A percentile compares a stretch with the other conserved stretches of the same genome.
Evolutionary conservation across 2,113 vertebrate species (phyloP).

Genomic region (Chionodraco myersi): DNA sequence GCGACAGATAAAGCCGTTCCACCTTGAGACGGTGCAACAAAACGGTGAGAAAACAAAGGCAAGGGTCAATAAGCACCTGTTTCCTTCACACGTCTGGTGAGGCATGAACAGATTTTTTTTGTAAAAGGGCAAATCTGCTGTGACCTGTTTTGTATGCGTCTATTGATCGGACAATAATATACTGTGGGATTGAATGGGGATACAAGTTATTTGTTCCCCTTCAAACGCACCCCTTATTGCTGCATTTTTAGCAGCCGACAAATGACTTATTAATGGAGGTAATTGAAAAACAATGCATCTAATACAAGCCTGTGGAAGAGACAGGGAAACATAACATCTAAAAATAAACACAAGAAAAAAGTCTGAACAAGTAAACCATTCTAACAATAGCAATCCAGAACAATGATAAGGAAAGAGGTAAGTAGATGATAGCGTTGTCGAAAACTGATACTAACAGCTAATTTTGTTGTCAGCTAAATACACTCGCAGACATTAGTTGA

Average conservation of each 20-base stretch:
- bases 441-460: slow-evolving; percentile 29
- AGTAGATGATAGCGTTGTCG: slow-evolving; percentile 15
- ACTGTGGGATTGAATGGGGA: slow-evolving; percentile 6
- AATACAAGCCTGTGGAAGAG: slow-evolving; percentile 25
- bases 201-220: slow-evolving; percentile 9
- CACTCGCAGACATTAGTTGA: slow-evolving; percentile 31
- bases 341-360: slow-evolving; percentile 19
- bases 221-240: slow-evolving; percentile 27
- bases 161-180: slow-evolving; percentile 8
- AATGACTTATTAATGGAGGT: slow-evolving; percentile 48
- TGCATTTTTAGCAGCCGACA: slow-evolving; percentile 25
- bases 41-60: slow-evolving; percentile 17
- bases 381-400: slow-evolving; percentile 21
- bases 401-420: slow-evolving; percentile 22
- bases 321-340: not conserved
- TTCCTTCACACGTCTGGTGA: slow-evolving; percentile 11
- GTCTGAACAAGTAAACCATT: slow-evolving; percentile 13
- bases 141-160: not conserved
- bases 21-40: slow-evolving; percentile 22
- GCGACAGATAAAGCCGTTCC: slow-evolving; percentile 31
- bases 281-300: slow-evolving; percentile 61
- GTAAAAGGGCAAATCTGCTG: not conserved
- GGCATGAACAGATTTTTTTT: not conserved
- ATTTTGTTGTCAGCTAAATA: slow-evolving; percentile 51
- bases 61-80: slow-evolving; percentile 24